Evolutionary conservation across 2,797 vertebrate genomes (phyloP).

Genomic region (Sebastolobus alascanus): DNA sequence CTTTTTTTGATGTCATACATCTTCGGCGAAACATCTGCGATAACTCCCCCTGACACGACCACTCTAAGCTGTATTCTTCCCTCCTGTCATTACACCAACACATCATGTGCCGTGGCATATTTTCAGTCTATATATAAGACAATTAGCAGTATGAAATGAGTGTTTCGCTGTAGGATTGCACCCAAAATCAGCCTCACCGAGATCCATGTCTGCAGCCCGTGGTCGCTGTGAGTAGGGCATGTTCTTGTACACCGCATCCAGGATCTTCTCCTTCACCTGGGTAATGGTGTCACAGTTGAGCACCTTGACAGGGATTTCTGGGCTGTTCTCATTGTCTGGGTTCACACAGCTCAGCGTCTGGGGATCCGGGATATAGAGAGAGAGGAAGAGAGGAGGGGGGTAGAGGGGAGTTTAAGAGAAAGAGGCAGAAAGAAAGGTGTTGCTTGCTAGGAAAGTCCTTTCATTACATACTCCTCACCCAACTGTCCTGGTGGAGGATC

Average conservation of each 20-base stretch:
- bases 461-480: constrained; percentile 72
- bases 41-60: constrained; percentile 22
- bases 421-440: constrained; percentile 46
- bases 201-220: constrained; percentile 95
- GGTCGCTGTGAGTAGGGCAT: constrained; percentile 96
- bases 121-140: not conserved
- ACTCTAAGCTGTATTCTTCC: constrained; percentile 4
- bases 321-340: constrained; percentile 98
- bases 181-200: constrained; percentile 86
- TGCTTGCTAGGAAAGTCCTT: constrained; percentile 71
- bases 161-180: not conserved
- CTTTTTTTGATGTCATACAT: constrained; percentile 36
- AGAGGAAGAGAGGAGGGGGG: not conserved
- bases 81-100: constrained; percentile 26
- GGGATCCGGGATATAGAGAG: constrained; percentile 39
- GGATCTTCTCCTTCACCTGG: constrained; percentile 98
- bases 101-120: constrained; percentile 7
- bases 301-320: constrained; percentile 97
- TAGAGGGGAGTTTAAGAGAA: constrained; percentile 5
- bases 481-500: constrained; percentile 71
- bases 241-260: constrained; percentile 97
- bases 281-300: constrained; percentile 99
- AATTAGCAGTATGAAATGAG: not conserved
- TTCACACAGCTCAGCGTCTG: constrained; percentile 99
- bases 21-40: constrained; percentile 31